Evolutionary conservation across 2,888 invertebrate species (phyloP), one percentile per base, ranked within the genome.

Genomic region (Arge pagana): DNA sequence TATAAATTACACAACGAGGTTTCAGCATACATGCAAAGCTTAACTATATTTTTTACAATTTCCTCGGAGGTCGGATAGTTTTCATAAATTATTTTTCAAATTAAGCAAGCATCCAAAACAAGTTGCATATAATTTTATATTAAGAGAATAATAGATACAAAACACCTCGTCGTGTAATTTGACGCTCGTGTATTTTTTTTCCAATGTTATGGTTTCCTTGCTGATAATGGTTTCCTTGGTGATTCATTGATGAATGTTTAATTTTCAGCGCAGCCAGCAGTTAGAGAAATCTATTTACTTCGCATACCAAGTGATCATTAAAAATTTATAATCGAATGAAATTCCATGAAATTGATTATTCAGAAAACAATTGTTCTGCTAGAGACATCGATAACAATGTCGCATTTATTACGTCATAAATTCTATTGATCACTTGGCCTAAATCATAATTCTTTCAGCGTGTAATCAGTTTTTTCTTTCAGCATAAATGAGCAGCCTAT

Each of bases 211-310:
- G 54, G 59, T 57, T 56, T 52, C 48, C 49, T 58, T 51, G 54
- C 58, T 55, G 53, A 53, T 50, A 53, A 52, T 58, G 56, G n/a
- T n/a, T n/a, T n/a, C n/a, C n/a, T n/a, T n/a, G n/a, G 41, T 50
- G 51, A 59, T 57, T 35, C 40, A 66, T 62, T 69, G 65, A 67
- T 62, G 28, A 56, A 26, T 43, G 58, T 61, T 66, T 61, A 53
- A 61, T 62, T 72, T 72, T 69, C 72, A 72, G 72, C 68, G 55
- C 65, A 70, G 67, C 62, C 62, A 61, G 64, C 68, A 57, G 60
- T 65, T 65, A 66, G 37, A 48, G 56, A 61, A 53, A 54, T 58
- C 35, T 36, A 61, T 62, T 61, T 56, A 58, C 56, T 63, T 60
- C 55, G 55, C 56, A 57, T 33, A 52, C 63, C 63, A 63, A 64